Evolutionary conservation across 1,140 invertebrate genomes (phyloP).

Genomic region (Calosoma granatense): DNA sequence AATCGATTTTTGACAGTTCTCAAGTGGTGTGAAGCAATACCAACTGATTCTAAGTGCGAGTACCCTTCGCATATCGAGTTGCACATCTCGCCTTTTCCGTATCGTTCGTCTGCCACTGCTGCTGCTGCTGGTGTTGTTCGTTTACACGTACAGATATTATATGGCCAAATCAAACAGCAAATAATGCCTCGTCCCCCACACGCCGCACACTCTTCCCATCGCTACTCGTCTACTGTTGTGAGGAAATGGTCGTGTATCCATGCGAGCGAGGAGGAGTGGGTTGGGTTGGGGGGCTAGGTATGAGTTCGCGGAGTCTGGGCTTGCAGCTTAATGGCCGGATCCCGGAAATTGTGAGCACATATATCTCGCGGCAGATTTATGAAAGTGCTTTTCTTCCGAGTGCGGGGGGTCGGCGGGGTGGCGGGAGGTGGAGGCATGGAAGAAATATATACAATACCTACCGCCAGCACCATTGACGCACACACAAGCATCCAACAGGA

Average conservation of each 20-base stretch:
- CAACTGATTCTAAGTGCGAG: no score
- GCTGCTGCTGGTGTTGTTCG: no score
- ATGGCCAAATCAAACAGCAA: slow-evolving; percentile 1
- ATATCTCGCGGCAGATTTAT: slow-evolving; percentile 78
- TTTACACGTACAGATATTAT: slow-evolving; percentile 8
- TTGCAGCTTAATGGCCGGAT: slow-evolving; percentile 66
- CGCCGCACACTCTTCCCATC: no score
- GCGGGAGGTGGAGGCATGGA: slow-evolving; percentile 18
- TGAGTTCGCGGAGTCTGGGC: slow-evolving; percentile 23
- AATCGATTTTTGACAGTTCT: no score
- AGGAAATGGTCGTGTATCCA: neutral
- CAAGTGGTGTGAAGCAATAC: no score
- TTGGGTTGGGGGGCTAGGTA: neutral
- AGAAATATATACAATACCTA: slow-evolving; percentile 26
- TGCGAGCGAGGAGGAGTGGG: neutral
- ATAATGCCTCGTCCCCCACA: neutral
- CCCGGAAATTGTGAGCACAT: slow-evolving; percentile 79
- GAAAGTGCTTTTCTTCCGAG: slow-evolving; percentile 55
- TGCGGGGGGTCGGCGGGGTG: slow-evolving; percentile 19
- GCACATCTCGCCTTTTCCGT: no score
- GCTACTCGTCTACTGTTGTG: no score
- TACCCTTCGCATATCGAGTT: no score
- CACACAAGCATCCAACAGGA: neutral
- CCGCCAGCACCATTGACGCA: neutral
- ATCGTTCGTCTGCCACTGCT: no score